These are phyloP conservation scores for Orthosia cruda DNA, from an alignment of 2,888 invertebrate genomes.

Conservation along the genomic window DNA sequence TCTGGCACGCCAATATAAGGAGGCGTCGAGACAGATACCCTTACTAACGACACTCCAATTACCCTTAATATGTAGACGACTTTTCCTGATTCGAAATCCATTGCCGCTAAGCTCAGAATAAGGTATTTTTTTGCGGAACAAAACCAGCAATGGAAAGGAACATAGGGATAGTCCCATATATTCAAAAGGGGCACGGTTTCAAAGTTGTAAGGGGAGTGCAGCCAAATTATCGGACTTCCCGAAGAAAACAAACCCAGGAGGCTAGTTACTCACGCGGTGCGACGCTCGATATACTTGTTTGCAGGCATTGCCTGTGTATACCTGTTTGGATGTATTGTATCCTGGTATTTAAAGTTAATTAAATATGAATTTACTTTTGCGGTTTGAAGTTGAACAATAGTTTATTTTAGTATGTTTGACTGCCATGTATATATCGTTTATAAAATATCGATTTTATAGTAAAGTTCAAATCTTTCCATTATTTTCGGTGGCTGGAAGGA, in stretches of 20 bases:
- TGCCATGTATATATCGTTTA: background rate
- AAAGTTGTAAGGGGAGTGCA: constrained; percentile 75
- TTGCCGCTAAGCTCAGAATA: constrained; percentile 53
- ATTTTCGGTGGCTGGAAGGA: background rate
- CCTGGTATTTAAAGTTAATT: constrained; percentile 41
- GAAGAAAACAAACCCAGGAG: constrained; percentile 83
- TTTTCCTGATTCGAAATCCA: constrained; percentile 56
- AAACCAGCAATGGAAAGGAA: constrained; percentile 68
- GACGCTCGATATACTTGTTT: constrained; percentile 72
- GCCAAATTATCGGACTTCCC: constrained; percentile 85
- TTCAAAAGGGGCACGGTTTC: constrained; percentile 13
- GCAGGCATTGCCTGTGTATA: constrained; percentile 51
- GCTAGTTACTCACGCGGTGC: constrained; percentile 75
- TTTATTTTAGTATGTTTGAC: background rate
- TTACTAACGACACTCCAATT: constrained; percentile 73
- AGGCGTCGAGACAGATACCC: constrained; percentile 79
- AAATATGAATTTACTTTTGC: background rate
- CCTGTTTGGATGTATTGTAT: constrained; percentile 51
- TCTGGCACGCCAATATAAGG: constrained; percentile 78
- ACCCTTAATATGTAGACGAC: constrained; percentile 48
- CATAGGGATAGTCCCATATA: background rate
- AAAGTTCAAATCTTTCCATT: background rate
- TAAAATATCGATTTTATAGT: background rate
- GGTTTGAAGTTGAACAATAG: no score
- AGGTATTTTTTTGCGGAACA: fast-evolving